Evolutionary conservation across 2,888 invertebrate genomes (phyloP).

Genomic region (Trisateles emortualis): DNA sequence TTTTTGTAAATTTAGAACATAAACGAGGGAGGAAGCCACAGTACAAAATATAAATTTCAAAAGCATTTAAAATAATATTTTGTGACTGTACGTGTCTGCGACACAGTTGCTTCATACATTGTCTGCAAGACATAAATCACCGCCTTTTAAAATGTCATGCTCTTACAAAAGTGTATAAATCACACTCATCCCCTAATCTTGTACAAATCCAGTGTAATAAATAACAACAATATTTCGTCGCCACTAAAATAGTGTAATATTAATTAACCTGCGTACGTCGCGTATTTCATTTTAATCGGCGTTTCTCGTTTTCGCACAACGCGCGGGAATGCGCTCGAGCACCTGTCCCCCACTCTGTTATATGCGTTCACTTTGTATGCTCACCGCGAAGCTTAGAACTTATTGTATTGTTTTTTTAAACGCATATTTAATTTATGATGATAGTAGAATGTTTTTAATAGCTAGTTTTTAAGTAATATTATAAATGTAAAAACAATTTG

Average conservation of each 20-base stretch:
- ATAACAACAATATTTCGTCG: constrained; percentile 80
- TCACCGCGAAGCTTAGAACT: constrained; percentile 47
- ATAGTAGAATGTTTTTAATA: constrained; percentile 21
- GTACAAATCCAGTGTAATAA: constrained; percentile 70
- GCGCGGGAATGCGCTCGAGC: constrained; percentile 67
- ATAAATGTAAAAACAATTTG: neutral
- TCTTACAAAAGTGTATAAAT: constrained; percentile 23
- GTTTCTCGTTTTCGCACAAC: constrained; percentile 74
- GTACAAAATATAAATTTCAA: too few species aligned
- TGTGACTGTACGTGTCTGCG: neutral
- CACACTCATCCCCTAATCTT: constrained; percentile 34
- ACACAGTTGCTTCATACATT: neutral
- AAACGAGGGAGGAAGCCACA: too few species aligned
- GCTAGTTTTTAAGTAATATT: neutral
- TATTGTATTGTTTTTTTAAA: constrained; percentile 57
- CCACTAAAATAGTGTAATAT: constrained; percentile 67
- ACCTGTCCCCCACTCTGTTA: constrained; percentile 79
- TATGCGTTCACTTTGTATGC: constrained; percentile 58
- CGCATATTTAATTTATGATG: constrained; percentile 35
- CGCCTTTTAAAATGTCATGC: constrained; percentile 14
- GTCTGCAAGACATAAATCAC: neutral
- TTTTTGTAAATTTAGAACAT: too few species aligned
- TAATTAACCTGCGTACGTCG: constrained; percentile 73
- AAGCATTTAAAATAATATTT: too few species aligned
- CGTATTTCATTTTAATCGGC: constrained; percentile 79